These are phyloP conservation scores for Fopius arisanus DNA, from an alignment of 1,140 invertebrate species.

Conservation along the genomic window DNA sequence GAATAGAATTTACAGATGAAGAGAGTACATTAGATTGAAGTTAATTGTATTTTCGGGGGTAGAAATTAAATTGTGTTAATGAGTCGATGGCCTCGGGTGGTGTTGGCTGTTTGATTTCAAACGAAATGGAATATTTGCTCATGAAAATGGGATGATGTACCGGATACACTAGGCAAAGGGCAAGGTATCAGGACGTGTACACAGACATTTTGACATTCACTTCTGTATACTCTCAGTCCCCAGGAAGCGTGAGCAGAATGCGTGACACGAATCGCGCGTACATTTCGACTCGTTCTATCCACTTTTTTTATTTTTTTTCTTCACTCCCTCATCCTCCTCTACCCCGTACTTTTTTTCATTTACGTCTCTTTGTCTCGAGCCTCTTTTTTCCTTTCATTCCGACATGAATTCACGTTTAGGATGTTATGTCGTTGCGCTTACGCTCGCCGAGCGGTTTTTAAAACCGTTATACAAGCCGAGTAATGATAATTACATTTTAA, in stretches of 20 bases:
- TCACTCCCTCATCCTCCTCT: background rate
- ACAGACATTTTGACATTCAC: background rate
- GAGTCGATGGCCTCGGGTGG: too few species aligned
- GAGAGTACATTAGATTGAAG: too few species aligned
- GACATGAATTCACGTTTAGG: slow-evolving; percentile 3
- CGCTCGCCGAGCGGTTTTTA: background rate
- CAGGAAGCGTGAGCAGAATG: slow-evolving; percentile 12
- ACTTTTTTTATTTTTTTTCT: background rate
- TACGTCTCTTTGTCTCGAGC: background rate
- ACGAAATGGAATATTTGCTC: background rate
- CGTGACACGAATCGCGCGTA: slow-evolving; percentile 1
- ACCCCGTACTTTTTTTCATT: background rate
- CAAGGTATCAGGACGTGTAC: slow-evolving; percentile 3
- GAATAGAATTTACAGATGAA: too few species aligned
- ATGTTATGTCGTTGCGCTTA: background rate
- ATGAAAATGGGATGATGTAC: background rate
- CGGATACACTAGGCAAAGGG: background rate
- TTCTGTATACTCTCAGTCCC: background rate
- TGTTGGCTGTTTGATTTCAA: background rate
- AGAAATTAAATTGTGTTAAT: background rate
- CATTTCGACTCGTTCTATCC: background rate
- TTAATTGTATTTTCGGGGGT: background rate
- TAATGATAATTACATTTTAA: background rate
- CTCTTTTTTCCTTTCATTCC: background rate
- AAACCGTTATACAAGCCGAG: background rate